Evolutionary conservation across 2,888 invertebrate genomes (phyloP).

Genomic region (Hedychridium roseum): DNA sequence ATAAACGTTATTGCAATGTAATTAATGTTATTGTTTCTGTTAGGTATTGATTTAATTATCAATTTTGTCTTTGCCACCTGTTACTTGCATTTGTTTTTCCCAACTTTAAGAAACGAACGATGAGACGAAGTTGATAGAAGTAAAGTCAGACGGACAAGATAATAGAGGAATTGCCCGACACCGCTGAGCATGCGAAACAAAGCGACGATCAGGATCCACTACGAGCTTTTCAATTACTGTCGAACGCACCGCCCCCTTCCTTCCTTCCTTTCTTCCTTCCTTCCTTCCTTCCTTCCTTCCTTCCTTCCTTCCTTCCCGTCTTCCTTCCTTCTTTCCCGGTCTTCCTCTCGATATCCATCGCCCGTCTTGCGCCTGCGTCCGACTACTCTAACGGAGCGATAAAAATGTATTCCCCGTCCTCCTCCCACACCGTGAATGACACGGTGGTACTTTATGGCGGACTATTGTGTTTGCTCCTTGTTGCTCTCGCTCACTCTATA

Average conservation of each 20-base stretch:
- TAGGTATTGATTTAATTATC: too few species aligned
- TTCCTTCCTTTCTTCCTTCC: slow-evolving; percentile 15
- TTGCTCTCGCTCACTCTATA: slow-evolving; percentile 9
- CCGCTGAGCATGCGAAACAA: slow-evolving; percentile 42
- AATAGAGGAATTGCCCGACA: slow-evolving; percentile 34
- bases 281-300: slow-evolving; percentile 1
- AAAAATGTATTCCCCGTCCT: slow-evolving; percentile 34
- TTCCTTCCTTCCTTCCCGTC: slow-evolving; percentile 14
- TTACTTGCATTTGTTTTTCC: too few species aligned
- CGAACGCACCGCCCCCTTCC: slow-evolving; percentile 27
- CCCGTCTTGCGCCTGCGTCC: slow-evolving; percentile 8
- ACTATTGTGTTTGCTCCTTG: slow-evolving; percentile 32
- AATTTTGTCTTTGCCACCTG: too few species aligned
- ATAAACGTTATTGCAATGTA: too few species aligned
- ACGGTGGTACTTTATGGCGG: slow-evolving; percentile 38
- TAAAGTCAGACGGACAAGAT: slow-evolving; percentile 35
- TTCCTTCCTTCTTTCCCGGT: slow-evolving; percentile 16
- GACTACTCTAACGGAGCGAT: slow-evolving; percentile 24
- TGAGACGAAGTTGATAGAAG: slow-evolving; percentile 12
- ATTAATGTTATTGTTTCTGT: too few species aligned
- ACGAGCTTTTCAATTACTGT: slow-evolving; percentile 55
- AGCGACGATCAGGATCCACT: slow-evolving; percentile 49
- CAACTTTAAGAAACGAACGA: too few species aligned
- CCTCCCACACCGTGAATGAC: slow-evolving; percentile 32
- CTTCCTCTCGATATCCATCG: slow-evolving; percentile 2